Conservation (phyloP, 2,113 vertebrate genomes). For the Henicopernis longicauda region DNA sequence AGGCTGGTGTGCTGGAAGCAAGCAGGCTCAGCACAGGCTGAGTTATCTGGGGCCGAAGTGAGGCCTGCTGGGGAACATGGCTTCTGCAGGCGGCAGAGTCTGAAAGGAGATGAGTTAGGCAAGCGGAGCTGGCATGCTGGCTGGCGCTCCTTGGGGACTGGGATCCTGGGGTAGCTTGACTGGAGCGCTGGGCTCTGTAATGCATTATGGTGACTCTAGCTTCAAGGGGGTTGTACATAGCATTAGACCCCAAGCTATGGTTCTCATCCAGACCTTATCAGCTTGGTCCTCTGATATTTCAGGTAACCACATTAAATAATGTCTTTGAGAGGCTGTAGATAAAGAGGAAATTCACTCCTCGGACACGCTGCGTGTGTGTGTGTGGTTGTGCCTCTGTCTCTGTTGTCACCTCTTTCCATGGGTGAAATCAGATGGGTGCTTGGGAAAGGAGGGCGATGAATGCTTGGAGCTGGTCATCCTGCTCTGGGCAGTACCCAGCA, state of each 20-base stretch:
- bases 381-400: not conserved
- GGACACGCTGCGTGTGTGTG: fast-evolving
- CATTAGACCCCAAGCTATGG: not conserved
- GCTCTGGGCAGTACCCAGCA: not conserved
- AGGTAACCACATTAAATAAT: not conserved
- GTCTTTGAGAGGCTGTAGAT: not conserved
- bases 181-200: not conserved
- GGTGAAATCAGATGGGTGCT: not conserved
- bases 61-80: not conserved
- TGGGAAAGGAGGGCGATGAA: not conserved
- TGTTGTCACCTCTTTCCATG: fast-evolving
- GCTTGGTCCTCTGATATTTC: not conserved
- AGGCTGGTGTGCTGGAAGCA: not conserved
- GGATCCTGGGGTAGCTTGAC: not conserved
- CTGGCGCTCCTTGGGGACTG: not conserved
- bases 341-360: not conserved
- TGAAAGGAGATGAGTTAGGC: not conserved
- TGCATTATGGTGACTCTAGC: fast-evolving
- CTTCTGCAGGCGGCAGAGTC: not conserved
- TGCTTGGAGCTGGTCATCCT: fast-evolving
- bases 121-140: not conserved
- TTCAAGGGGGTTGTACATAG: not conserved
- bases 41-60: not conserved
- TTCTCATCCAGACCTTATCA: not conserved
- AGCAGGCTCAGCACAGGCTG: not conserved